Percentiles rank a stretch among this genome's conserved stretches.
Conservation (phyloP, 2,113 vertebrate species). For the Atrichornis clamosus region DNA sequence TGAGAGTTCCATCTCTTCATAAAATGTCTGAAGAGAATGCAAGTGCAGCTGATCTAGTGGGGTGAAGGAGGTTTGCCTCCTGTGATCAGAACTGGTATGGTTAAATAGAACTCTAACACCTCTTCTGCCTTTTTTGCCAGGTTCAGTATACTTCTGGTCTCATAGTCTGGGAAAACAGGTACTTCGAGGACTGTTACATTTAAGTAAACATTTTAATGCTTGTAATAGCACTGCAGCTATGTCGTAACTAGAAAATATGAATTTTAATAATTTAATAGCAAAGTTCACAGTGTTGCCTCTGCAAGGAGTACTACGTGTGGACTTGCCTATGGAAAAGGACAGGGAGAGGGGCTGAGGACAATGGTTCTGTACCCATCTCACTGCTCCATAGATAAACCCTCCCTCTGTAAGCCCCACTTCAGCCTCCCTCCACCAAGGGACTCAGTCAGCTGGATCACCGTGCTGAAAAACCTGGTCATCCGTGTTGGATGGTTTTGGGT, state of each 20-base stretch:
- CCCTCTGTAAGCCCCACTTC: not conserved
- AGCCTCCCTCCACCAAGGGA: not conserved
- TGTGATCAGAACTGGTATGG: not conserved
- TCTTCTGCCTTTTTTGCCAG: not conserved
- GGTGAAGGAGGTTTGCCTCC: not conserved
- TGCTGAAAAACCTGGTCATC: not conserved
- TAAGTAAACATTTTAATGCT: not conserved
- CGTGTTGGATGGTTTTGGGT: not conserved
- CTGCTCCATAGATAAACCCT: not conserved
- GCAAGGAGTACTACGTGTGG: not conserved
- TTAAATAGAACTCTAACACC: not conserved
- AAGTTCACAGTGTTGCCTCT: not conserved
- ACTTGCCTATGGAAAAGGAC: not conserved
- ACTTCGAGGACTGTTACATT: not conserved
- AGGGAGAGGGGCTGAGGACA: not conserved
- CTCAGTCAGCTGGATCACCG: not conserved
- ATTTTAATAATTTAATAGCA: not conserved
- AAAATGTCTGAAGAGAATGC: not conserved
- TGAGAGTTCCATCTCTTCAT: not conserved
- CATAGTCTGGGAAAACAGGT: not conserved
- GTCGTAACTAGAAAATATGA: not conserved
- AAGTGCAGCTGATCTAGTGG: not conserved
- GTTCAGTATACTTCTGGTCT: not conserved
- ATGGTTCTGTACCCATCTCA: not conserved
- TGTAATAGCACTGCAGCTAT: not conserved